Conservation (phyloP, 2,888 invertebrate species). For the Molorchus minor region DNA sequence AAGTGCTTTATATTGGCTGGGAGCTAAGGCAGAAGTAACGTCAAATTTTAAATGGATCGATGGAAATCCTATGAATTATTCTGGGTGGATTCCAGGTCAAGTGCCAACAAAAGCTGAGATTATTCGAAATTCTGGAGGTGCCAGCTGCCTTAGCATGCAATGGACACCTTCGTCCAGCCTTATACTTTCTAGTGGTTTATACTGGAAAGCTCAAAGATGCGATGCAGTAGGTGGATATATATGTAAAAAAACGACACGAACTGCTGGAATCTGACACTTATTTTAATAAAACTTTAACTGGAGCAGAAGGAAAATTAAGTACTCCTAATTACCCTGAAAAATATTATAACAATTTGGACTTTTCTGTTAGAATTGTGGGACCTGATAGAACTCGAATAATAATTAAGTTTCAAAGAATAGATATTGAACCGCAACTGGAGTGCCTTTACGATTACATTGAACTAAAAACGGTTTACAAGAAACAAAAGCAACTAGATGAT, state of each 20-base stretch:
- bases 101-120: constrained; percentile 53
- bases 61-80: constrained; percentile 65
- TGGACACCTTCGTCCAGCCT: constrained; percentile 75
- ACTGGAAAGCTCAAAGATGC: constrained; percentile 75
- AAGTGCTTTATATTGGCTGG: constrained; percentile 77
- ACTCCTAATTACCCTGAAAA: constrained; percentile 77
- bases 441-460: constrained; percentile 84
- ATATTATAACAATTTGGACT: constrained; percentile 78
- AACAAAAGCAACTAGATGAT: constrained; percentile 44
- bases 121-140: constrained; percentile 46
- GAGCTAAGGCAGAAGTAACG: constrained; percentile 65
- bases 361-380: constrained; percentile 73
- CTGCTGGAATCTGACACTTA: constrained; percentile 59
- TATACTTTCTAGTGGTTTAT: constrained; percentile 74
- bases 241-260: constrained; percentile 62
- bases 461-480: constrained; percentile 60
- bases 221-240: constrained; percentile 71
- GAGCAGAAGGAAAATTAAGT: constrained; percentile 70
- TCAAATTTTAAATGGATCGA: constrained; percentile 72
- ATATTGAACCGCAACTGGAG: constrained; percentile 78
- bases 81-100: constrained; percentile 73
- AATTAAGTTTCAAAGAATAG: constrained; percentile 73
- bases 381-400: constrained; percentile 74
- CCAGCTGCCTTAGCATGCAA: constrained; percentile 67
- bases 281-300: constrained; percentile 73